Evolutionary conservation across 2,113 vertebrate species (phyloP).

Genomic region (Heterochromis multidens): DNA sequence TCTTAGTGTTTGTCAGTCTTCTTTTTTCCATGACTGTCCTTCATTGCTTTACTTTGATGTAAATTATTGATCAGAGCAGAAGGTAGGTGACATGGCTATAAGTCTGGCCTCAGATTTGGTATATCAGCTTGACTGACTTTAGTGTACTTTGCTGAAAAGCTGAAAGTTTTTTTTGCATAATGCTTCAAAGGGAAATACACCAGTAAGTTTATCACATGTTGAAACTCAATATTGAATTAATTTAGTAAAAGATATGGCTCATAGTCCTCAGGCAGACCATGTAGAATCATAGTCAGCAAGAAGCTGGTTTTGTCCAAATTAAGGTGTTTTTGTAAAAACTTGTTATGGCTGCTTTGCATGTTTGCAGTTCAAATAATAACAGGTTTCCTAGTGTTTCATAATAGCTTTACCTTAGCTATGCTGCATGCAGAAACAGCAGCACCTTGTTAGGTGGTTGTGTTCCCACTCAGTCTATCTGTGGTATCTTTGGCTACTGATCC

Average conservation of each 20-base stretch:
- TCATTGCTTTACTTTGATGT: constrained; percentile 22
- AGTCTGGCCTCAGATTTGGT: constrained; percentile 24
- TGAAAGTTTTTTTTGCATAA: constrained; percentile 2
- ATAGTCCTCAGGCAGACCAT: not conserved
- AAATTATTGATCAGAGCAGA: constrained; percentile 50
- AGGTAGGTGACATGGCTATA: constrained; percentile 22
- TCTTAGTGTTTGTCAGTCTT: not conserved
- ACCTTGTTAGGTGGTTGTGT: not conserved
- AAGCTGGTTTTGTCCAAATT: not conserved
- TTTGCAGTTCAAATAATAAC: not conserved
- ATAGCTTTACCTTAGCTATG: not conserved
- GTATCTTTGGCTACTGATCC: constrained; percentile 51
- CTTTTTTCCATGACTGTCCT: not conserved
- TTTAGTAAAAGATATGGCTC: not conserved
- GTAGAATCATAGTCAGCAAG: not conserved
- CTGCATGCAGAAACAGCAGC: not conserved
- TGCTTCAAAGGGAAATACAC: not conserved
- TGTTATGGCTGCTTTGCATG: not conserved
- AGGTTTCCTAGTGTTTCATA: not conserved
- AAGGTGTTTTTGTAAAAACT: not conserved
- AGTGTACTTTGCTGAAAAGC: constrained; percentile 16
- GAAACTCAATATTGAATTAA: not conserved
- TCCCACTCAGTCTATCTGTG: constrained; percentile 14
- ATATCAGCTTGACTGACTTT: constrained; percentile 7
- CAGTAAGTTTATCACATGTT: not conserved